These are phyloP conservation scores for Habroteleia sp. DNA, from an alignment of 2,888 invertebrate genomes.

Conservation along the genomic window DNA sequence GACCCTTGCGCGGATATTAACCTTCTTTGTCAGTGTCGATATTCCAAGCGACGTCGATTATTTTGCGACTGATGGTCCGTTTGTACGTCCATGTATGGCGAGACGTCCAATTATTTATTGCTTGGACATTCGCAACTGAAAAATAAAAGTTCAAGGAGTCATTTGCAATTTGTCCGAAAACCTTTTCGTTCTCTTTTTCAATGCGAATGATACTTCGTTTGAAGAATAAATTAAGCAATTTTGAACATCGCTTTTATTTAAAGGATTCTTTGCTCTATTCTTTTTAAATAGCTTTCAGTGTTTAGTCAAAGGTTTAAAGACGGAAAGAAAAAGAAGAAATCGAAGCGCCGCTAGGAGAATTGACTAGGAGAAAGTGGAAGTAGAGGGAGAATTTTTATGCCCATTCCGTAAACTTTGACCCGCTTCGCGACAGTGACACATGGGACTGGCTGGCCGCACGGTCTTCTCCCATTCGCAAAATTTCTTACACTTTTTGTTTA, in stretches of 20 bases:
- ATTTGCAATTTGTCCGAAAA: conserved; percentile 29
- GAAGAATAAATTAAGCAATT: conserved; percentile 9
- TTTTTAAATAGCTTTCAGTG: conserved; percentile 41
- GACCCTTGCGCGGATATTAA: conserved; percentile 41
- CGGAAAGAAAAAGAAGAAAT: conserved; percentile 30
- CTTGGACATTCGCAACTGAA: conserved; percentile 20
- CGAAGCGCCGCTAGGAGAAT: conserved; percentile 31
- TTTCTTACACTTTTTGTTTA: conserved; percentile 24
- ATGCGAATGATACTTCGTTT: conserved; percentile 5
- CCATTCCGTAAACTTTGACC: conserved; percentile 75
- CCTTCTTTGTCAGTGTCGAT: conserved; percentile 75
- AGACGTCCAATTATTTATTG: conserved; percentile 49
- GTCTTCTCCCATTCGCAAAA: conserved; percentile 52
- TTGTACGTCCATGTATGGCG: conserved; percentile 65
- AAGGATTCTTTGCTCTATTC: conserved; percentile 11
- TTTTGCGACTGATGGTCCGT: conserved; percentile 74
- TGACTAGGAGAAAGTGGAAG: conserved; percentile 53
- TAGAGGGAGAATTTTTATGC: conserved; percentile 68
- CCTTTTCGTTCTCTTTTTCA: conserved; percentile 7
- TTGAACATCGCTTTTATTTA: neutral
- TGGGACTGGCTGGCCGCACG: conserved; percentile 69
- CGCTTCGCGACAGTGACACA: conserved; percentile 73
- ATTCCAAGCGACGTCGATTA: conserved; percentile 73
- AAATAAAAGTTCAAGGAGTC: conserved; percentile 29
- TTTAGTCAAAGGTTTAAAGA: conserved; percentile 31